phyloP scores from a whole-genome alignment of 92 coral and sea anemone species.

The Phenganax marumi region DNA sequence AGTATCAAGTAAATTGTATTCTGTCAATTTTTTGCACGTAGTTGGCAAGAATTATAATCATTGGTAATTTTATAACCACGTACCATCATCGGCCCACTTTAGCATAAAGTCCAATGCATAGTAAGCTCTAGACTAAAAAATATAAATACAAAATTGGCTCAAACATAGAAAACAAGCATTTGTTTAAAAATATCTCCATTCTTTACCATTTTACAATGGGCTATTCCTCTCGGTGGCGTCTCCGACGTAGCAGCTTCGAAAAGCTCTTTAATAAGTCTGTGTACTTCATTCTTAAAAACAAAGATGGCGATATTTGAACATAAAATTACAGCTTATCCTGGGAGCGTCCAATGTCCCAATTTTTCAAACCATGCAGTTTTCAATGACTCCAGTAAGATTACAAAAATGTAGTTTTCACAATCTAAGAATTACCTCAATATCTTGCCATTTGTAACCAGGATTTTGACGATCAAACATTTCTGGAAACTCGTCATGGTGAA shows the following conservation, averaged over 20 bases:
- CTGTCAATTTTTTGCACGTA: not conserved
- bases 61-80: constrained; percentile 4
- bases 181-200: not conserved
- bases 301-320: not conserved
- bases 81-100: constrained; percentile 98
- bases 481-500: constrained; percentile 77
- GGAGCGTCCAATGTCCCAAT: not conserved
- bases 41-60: not conserved
- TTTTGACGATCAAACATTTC: constrained; percentile 82
- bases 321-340: not conserved
- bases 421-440: constrained; percentile 64
- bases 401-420: not conserved
- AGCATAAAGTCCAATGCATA: constrained; percentile 95
- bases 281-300: constrained; percentile 58
- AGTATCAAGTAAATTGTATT: not conserved
- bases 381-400: not conserved
- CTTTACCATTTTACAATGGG: constrained; percentile 69
- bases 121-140: constrained; percentile 82
- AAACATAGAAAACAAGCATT: not conserved
- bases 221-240: constrained; percentile 76
- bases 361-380: not conserved
- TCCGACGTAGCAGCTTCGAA: constrained; percentile 75
- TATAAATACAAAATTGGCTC: not conserved
- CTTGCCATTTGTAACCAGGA: constrained; percentile 85
- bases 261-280: constrained; percentile 66